Conservation (phyloP, 2,113 vertebrate genomes). For the human (Homo sapiens) region DNA sequence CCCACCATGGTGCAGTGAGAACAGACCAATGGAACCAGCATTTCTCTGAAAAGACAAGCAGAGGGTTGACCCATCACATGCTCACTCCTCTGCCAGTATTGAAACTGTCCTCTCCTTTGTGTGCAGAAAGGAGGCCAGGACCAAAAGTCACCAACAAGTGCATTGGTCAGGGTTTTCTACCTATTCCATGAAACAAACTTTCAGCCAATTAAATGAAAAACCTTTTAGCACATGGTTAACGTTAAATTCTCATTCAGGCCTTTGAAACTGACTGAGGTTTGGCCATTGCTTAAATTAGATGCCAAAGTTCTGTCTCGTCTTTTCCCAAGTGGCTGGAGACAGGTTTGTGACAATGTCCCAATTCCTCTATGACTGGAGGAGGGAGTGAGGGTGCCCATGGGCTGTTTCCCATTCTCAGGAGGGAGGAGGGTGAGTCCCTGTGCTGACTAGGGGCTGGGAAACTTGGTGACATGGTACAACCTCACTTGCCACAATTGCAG, state of each 20-base stretch:
- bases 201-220: background rate
- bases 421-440: background rate
- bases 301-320: background rate
- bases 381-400: background rate
- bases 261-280: background rate
- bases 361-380: background rate
- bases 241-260: background rate
- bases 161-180: background rate
- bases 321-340: background rate
- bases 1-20: background rate
- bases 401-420: background rate
- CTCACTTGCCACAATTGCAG: background rate
- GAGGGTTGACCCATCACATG: slow-evolving; percentile 49
- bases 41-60: slow-evolving; percentile 64
- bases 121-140: background rate
- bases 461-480: fast-evolving
- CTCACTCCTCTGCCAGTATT: background rate
- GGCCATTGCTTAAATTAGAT: background rate
- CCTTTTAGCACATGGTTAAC: background rate
- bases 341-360: background rate
- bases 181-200: background rate
- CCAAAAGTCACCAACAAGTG: background rate
- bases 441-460: background rate
- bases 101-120: background rate
- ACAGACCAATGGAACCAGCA: background rate